Conservation (phyloP, 2,113 vertebrate genomes). For the Solea solea region DNA sequence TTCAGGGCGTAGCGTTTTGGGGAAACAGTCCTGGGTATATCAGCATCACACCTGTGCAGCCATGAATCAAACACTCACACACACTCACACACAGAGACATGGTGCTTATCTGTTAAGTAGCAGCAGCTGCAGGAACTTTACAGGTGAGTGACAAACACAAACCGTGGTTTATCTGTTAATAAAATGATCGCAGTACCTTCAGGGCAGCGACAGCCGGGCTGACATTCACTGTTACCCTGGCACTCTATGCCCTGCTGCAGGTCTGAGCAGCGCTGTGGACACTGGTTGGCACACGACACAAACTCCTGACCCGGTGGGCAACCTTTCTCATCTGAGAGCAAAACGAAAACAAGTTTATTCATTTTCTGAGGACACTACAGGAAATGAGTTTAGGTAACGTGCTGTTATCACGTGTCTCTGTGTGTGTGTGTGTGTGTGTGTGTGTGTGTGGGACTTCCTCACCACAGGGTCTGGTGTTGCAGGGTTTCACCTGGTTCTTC, state of each 20-base stretch:
- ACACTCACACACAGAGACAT: neutral
- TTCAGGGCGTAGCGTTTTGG: neutral
- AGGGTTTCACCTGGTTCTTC: conserved; percentile 86
- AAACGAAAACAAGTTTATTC: conserved; percentile 47
- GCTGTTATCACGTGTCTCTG: no score
- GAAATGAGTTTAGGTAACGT: neutral
- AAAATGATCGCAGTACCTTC: conserved; percentile 69
- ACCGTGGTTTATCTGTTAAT: conserved; percentile 18
- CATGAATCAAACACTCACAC: neutral
- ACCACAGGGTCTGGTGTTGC: conserved; percentile 89
- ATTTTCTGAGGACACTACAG: conserved; percentile 16
- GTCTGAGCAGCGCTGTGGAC: conserved; percentile 87
- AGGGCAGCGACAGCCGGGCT: conserved; percentile 86
- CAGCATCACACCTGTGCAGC: neutral
- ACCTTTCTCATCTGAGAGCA: conserved; percentile 72
- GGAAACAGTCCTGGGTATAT: neutral
- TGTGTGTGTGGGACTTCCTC: conserved; percentile 32
- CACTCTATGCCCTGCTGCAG: conserved; percentile 87
- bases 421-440: neutral
- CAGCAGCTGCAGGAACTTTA: neutral
- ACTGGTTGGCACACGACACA: conserved; percentile 83
- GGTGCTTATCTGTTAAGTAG: conserved; percentile 9
- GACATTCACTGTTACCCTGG: conserved; percentile 76
- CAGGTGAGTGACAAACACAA: conserved; percentile 9
- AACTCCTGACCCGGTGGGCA: conserved; percentile 84